Evolutionary conservation across 2,888 invertebrate genomes (phyloP).

Genomic region (Melangyna quadrimaculata): DNA sequence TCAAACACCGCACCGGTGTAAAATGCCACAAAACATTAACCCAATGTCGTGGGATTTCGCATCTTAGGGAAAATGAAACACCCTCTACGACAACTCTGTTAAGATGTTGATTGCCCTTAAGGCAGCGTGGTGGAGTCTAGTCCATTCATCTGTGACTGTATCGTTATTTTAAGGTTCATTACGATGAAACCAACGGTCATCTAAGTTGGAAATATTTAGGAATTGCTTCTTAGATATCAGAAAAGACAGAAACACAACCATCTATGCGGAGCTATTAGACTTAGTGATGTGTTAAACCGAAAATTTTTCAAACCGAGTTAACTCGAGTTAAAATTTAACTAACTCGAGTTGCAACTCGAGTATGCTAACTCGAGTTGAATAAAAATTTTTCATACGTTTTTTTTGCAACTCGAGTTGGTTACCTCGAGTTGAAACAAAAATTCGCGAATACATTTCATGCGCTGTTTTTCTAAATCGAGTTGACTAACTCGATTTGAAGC

Average conservation of each 20-base stretch:
- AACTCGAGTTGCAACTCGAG: no score
- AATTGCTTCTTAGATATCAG: slow-evolving; percentile 26
- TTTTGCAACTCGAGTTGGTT: no score
- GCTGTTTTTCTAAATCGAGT: no score
- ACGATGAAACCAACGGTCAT: slow-evolving; percentile 23
- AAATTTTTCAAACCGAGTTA: no score
- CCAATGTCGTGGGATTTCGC: slow-evolving; percentile 42
- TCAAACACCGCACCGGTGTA: slow-evolving; percentile 36
- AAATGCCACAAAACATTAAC: slow-evolving; percentile 63
- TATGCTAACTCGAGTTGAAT: no score
- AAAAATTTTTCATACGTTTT: no score
- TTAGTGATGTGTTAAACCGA: no score
- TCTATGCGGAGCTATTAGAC: slow-evolving; percentile 4
- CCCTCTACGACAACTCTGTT: slow-evolving; percentile 9
- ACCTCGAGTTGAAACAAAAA: no score
- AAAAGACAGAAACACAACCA: slow-evolving; percentile 18
- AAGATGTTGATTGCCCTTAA: not conserved
- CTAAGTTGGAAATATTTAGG: slow-evolving; percentile 17
- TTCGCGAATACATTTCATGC: no score
- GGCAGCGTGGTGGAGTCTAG: slow-evolving; percentile 38
- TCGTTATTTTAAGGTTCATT: slow-evolving; percentile 61
- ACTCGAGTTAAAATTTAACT: no score
- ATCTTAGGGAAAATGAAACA: slow-evolving; percentile 19
- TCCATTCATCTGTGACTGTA: slow-evolving; percentile 60
- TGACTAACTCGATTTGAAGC: no score